Evolutionary conservation across 2,797 vertebrate species (phyloP), one percentile per base, ranked within the genome.

Genomic region (Xenentodon cancila): DNA sequence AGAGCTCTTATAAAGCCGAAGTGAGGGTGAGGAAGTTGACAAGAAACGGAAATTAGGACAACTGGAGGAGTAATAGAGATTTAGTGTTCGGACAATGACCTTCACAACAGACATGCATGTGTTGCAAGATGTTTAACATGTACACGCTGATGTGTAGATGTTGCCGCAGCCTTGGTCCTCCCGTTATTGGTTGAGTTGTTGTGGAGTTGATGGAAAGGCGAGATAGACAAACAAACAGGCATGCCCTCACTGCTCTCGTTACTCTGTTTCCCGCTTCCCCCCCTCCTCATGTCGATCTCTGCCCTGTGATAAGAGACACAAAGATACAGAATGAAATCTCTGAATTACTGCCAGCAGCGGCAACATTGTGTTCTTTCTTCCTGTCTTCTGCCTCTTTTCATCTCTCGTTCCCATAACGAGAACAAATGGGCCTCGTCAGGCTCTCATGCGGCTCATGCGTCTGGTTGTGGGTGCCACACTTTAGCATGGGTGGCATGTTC

Each of bases 281-380:
- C 42, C 67, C 44, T 70, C 48, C 64, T 53, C 34, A 37, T 56
- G 74, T 84, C 9, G 64, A 81, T 87, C 84, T 79, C 44, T 21
- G 20, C 58, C 49, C n/a, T 42, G 65, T 16, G 84, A 89, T 90
- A 88, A 25, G 25, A 89, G 68, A 37, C 61, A 81, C 71, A 75
- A 70, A 77, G 77, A 89, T 83, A 60, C 17, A 53, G 84, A 87
- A 85, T 84, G 76, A 84, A 84, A 88, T 86, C 79, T 74, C 37
- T 53, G 69, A 77, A 68, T 73, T 71, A 70, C 79, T 62, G 78
- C 75, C 75, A 81, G 78, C 65, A 20, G 66, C 42, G 51, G 74
- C 69, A 67, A 77, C 79, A 81, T 81, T 88, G 50, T 62, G 37
- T 60, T 66, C 66, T 25, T 59, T 83, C 59, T 77, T 61, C 20